phyloP scores from a whole-genome alignment of 2,888 invertebrate genomes.

The Drosophila yooni region DNA sequence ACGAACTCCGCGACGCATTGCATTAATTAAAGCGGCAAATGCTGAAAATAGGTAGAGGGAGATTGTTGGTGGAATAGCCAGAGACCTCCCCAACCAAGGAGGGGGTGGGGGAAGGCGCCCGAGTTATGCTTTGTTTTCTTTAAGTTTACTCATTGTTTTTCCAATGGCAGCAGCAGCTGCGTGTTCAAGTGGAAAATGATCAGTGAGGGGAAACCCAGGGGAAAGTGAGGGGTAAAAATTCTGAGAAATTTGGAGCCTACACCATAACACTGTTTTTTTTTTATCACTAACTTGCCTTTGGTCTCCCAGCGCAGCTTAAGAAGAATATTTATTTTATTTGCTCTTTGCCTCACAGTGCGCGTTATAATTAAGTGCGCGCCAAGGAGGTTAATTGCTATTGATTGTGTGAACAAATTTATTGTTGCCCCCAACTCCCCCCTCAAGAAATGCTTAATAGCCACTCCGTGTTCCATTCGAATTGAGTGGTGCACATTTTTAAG shows the following conservation, averaged over 20 bases:
- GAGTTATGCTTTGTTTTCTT: constrained; percentile 38
- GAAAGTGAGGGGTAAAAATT: not conserved
- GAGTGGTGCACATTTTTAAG: constrained; percentile 24
- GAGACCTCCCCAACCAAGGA: constrained; percentile 40
- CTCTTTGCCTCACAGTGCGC: constrained; percentile 39
- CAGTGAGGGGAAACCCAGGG: constrained; percentile 9
- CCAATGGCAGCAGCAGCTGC: constrained; percentile 51
- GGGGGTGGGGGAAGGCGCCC: not conserved
- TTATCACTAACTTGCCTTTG: constrained; percentile 18
- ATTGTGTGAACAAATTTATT: constrained; percentile 70
- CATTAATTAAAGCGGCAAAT: constrained; percentile 69
- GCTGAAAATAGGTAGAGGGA: constrained; percentile 1
- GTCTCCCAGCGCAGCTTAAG: constrained; percentile 36
- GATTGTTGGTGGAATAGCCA: constrained; percentile 5
- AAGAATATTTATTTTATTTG: constrained; percentile 63
- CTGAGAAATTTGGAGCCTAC: constrained; percentile 3
- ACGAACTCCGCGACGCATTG: constrained; percentile 50
- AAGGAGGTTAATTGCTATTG: constrained; percentile 74
- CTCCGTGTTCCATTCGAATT: not conserved
- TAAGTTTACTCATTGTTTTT: constrained; percentile 52
- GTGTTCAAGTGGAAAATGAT: constrained; percentile 70
- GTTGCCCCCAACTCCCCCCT: constrained; percentile 26
- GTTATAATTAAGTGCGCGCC: constrained; percentile 60
- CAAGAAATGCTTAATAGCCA: constrained; percentile 21
- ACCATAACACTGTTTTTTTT: constrained; percentile 16